Percentiles rank a stretch among this genome's conserved stretches.
These are phyloP conservation scores for Gavia stellata DNA, from an alignment of 2,113 vertebrate species.

Conservation along the genomic window DNA sequence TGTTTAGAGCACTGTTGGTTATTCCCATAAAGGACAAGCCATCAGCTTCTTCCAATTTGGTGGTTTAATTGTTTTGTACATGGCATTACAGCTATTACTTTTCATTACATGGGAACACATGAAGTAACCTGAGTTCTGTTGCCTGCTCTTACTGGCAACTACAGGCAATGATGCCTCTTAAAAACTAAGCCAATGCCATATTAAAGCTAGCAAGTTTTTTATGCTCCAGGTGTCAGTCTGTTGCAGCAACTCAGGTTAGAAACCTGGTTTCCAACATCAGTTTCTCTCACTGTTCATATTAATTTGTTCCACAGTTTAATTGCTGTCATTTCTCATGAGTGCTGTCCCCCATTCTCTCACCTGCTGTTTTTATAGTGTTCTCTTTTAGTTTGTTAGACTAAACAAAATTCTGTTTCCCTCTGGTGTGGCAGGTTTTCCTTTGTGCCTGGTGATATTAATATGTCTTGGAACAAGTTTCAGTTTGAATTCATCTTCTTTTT, in stretches of 20 bases:
- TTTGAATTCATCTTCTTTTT: not conserved
- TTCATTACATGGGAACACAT: not conserved
- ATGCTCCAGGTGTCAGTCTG: not conserved
- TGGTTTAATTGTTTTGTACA: not conserved
- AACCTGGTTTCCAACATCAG: not conserved
- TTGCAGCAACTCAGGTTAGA: not conserved
- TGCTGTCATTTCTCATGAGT: not conserved
- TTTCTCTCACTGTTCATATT: not conserved
- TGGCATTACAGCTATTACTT: not conserved
- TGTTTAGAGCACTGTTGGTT: not conserved
- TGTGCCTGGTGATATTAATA: not conserved
- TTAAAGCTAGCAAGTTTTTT: not conserved
- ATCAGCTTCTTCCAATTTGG: not conserved
- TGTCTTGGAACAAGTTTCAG: not conserved
- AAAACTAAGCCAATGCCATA: not conserved
- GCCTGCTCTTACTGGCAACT: not conserved
- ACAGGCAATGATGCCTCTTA: not conserved
- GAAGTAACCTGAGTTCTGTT: not conserved
- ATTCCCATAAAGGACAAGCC: not conserved
- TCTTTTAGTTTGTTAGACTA: not conserved
- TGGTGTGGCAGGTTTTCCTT: not conserved
- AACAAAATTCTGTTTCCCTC: not conserved
- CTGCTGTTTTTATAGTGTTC: not conserved
- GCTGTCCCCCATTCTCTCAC: not conserved
- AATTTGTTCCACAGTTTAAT: not conserved